These are phyloP conservation scores for Saturnia japonica DNA, from an alignment of 2,888 invertebrate genomes.

Conservation along the genomic window DNA sequence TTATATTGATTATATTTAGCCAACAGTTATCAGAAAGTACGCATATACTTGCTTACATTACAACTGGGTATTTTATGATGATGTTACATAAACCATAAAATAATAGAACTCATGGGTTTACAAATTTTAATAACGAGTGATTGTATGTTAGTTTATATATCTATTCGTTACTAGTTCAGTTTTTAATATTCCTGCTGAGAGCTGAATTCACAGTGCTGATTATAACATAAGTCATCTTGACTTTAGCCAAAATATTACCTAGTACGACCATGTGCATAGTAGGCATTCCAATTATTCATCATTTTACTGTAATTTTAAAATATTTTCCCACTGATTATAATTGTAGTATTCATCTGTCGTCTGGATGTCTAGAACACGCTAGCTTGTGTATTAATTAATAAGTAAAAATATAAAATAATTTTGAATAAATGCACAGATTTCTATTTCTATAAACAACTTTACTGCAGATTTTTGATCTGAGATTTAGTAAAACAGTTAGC, in stretches of 20 bases:
- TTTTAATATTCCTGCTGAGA: no score
- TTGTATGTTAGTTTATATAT: no score
- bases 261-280: not conserved
- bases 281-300: not conserved
- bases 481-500: not conserved
- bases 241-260: not conserved
- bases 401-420: slow-evolving; percentile 12
- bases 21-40: no score
- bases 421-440: slow-evolving; percentile 12
- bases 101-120: no score
- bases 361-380: slow-evolving; percentile 64
- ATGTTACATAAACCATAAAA: not conserved
- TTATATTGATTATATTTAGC: no score
- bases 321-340: slow-evolving; percentile 33
- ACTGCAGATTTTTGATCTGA: slow-evolving; percentile 2
- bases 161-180: no score
- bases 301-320: slow-evolving; percentile 19
- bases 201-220: not conserved
- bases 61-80: no score
- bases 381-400: slow-evolving; percentile 50
- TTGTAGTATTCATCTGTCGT: slow-evolving; percentile 41
- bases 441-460: slow-evolving; percentile 8
- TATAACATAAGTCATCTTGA: not conserved
- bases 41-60: no score
- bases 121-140: no score